These are phyloP conservation scores for Eurois occulta DNA, from an alignment of 2,888 invertebrate species.

Conservation along the genomic window DNA sequence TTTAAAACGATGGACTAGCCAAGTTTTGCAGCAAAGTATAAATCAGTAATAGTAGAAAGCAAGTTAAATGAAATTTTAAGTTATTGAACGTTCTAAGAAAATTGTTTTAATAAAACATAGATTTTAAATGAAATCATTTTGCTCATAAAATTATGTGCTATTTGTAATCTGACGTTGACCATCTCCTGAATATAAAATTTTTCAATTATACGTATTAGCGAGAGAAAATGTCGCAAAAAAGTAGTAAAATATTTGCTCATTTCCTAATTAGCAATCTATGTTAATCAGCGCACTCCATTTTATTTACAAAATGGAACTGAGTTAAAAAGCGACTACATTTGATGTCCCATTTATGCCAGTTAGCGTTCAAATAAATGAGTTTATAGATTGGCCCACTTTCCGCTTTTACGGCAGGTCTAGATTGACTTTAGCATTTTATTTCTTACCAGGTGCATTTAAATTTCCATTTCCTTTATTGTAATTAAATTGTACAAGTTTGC, in stretches of 20 bases:
- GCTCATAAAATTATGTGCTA: no score
- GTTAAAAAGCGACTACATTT: constrained; percentile 59
- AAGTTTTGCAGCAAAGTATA: constrained; percentile 15
- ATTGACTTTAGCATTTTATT: constrained; percentile 80
- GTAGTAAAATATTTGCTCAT: constrained; percentile 1
- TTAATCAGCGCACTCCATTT: constrained; percentile 23
- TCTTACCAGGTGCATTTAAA: constrained; percentile 79
- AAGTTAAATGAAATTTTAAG: not conserved
- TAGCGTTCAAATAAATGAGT: constrained; percentile 80
- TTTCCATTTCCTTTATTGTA: constrained; percentile 83
- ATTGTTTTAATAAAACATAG: not conserved
- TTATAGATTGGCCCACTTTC: constrained; percentile 80
- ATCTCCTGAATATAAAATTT: not conserved
- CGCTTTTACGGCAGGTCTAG: constrained; percentile 68
- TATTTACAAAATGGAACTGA: constrained; percentile 51
- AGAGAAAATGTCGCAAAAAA: not conserved
- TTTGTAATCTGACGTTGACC: not conserved
- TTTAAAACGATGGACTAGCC: constrained; percentile 10
- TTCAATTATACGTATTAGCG: not conserved
- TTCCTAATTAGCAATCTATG: constrained; percentile 41
- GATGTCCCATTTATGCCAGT: constrained; percentile 74
- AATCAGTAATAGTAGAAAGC: not conserved
- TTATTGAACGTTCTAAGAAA: not conserved
- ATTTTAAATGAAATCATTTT: constrained; percentile 11
- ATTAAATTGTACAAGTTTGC: constrained; percentile 83